Evolutionary conservation across 2,113 vertebrate genomes (phyloP).

Genomic region (Scomber colias): DNA sequence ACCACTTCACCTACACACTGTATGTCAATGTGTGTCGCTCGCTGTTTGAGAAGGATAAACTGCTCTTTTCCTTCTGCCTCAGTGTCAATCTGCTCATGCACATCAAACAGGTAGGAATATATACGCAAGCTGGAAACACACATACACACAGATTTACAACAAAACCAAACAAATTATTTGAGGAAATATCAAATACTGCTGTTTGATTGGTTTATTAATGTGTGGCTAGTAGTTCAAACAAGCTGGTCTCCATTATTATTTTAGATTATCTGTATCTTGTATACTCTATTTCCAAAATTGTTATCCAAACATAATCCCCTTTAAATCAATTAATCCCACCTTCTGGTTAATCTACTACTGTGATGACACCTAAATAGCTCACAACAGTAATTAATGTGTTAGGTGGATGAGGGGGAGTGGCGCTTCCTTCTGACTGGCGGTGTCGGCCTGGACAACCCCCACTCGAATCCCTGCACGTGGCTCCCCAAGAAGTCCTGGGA

Average conservation of each 20-base stretch:
- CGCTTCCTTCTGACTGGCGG: constrained; percentile 91
- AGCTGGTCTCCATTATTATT: neutral
- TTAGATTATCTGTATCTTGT: constrained; percentile 19
- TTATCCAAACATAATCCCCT: constrained; percentile 19
- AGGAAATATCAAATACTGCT: neutral
- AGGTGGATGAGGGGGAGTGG: constrained; percentile 90
- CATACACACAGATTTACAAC: neutral
- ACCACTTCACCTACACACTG: constrained; percentile 91
- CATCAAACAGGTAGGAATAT: constrained; percentile 80
- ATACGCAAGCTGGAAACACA: neutral
- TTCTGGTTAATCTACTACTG: neutral
- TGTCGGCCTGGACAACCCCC: constrained; percentile 90
- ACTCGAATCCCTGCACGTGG: constrained; percentile 89
- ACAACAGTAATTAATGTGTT: constrained; percentile 13
- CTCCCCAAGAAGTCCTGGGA: constrained; percentile 92
- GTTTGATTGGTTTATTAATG: neutral
- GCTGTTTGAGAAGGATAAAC: constrained; percentile 94
- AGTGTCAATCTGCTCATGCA: constrained; percentile 89
- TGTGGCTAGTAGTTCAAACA: constrained; percentile 12
- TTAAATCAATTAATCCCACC: constrained; percentile 9
- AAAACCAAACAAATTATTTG: neutral
- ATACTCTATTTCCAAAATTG: neutral
- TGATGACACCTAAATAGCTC: constrained; percentile 3
- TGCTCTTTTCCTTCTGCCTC: constrained; percentile 93
- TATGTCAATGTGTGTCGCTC: constrained; percentile 93